Evolutionary conservation across 2,113 vertebrate species (phyloP), one percentile per base, ranked within the genome.

Genomic region (Albula glossodonta): DNA sequence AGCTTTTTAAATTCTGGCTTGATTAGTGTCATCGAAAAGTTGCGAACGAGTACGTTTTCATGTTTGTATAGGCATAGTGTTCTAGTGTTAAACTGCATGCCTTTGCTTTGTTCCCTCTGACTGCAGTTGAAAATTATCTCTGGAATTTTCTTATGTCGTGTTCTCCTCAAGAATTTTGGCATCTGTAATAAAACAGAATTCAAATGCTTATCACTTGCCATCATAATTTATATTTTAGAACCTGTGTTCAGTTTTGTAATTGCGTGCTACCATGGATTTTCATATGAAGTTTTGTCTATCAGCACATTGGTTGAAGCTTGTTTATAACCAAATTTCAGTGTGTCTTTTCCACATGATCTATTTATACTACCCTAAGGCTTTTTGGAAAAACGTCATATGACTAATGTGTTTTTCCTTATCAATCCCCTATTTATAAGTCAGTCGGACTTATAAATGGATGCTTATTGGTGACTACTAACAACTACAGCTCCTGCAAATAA

Each of bases 181-280:
- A 51, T n/a, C 78, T 81, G 78, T 81, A 86, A 86, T 86, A 86
- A 85, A 86, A 86, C 84, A 81, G 17, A 81, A 70, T 86, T 86
- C 9, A 74, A 86, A 86, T 60, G 57, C 52, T 86, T 51, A 79
- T 60, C 51, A 48, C 81, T 56, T 86, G 85, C 79, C 17, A 51
- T 86, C 48, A 70, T 80, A 70, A 17, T 82, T 70, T 22, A 86
- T 81, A 56, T 51, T 85, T 80, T 48, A 57, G 17, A n/a, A 79
- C 50, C 78, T 51, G 9, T 78, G 5, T 85, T 80, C 79, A 51
- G 53, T 50, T 66, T n/a, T 82, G 60, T 11, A 51, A 57, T 11
- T 51, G 82, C 31, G 53, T 78, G 57, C 17, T 52, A n/a, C 31
- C 51, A 31, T 25, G 81, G 8, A n/a, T 57, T 22, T 56, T 13